Base-by-base conservation (phyloP, 2,113 vertebrate genomes). In the Cottus gobio region DNA sequence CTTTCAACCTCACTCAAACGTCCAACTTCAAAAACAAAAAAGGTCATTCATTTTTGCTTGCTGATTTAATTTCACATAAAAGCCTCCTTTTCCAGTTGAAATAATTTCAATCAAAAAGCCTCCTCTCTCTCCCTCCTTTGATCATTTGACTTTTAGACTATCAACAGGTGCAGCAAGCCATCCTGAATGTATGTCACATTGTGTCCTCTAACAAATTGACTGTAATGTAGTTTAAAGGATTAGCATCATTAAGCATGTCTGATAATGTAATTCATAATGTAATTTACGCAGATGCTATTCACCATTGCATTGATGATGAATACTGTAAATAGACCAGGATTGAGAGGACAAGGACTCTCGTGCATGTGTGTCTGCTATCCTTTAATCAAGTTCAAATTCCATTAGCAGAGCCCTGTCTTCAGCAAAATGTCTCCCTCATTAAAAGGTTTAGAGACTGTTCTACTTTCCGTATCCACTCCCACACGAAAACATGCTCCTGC, bases 381-480 rank as follows among this genome's bases (percentile, higher is more conserved):
- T 79, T 79, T 94, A 95, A 95, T 94, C 94, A 95, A 87, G 88
- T 91, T 91, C 83, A 94, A 91, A 92, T 90, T 91, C 87, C 86
- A 95, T 95, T 94, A 94, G 80, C 85, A 65, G 86, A 93, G 79
- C 60, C 73, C 90, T 89, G 81, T 93, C 91, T 94, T 95, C 93
- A 93, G 94, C 94, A 93, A 90, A 93, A 93, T 86, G 78, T 91
- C 85, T 80, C 77, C 88, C 91, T 93, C 92, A 94, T 94, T 95
- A 95, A 90, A 93, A 93, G 84, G 78, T 91, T 90, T 90, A 78
- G 90, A 87, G 88, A 89, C 89, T 89, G 84, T 75, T 66, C 42
- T 65, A 70, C 84, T 89, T 91, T 79, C 85, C 61, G 76, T 75
- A 90, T 87, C 77, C 87, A 85, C 89, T 89, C 89, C 88, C 87